phyloP scores from a whole-genome alignment of 1,140 invertebrate species.

The Sipha flava region DNA sequence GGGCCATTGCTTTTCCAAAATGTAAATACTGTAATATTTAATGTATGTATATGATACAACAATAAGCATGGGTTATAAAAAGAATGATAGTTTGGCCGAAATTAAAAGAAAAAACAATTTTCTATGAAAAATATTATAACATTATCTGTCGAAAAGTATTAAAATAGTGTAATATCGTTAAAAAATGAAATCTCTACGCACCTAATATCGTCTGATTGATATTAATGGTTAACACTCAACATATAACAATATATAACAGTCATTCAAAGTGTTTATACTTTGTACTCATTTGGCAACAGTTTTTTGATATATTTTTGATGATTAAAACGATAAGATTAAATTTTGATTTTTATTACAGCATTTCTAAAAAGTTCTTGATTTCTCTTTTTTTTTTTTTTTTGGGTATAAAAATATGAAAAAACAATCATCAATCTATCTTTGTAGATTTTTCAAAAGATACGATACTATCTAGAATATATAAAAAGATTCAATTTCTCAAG shows the following conservation, averaged over 20 bases:
- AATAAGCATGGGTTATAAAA: no score
- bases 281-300: not conserved
- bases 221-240: not conserved
- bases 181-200: not conserved
- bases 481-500: conserved; percentile 16
- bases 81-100: no score
- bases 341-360: not conserved
- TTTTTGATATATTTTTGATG: conserved; percentile 9
- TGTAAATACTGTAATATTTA: no score
- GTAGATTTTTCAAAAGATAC: not conserved
- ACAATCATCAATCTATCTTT: not conserved
- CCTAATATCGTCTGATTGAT: not conserved
- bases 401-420: conserved; percentile 31
- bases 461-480: conserved; percentile 1
- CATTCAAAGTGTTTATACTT: not conserved
- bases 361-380: not conserved
- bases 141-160: not conserved
- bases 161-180: not conserved
- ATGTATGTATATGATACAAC: no score
- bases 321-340: not conserved
- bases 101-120: no score
- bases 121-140: no score
- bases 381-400: not conserved
- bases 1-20: no score
- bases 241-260: not conserved